Conservation (phyloP, 2,797 vertebrate species). For the Morelia viridis region DNA sequence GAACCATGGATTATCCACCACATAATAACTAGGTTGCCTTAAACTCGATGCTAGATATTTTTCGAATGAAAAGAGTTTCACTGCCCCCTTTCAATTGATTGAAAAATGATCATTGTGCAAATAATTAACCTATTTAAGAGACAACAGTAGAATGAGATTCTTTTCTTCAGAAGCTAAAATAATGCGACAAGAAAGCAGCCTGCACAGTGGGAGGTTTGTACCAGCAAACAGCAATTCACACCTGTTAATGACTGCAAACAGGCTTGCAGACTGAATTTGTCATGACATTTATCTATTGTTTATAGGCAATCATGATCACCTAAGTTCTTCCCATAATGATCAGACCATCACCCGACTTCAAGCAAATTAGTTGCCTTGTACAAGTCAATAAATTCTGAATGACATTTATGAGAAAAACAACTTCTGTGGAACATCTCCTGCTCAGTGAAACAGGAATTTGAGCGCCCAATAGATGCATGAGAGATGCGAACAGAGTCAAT, state of each 20-base stretch:
- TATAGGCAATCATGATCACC: slow-evolving; percentile 43
- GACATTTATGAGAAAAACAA: slow-evolving; percentile 20
- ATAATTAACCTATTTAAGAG: slow-evolving; percentile 53
- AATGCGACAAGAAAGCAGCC: slow-evolving; percentile 49
- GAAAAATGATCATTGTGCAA: slow-evolving; percentile 55
- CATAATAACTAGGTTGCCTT: background rate
- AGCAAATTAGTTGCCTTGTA: slow-evolving; percentile 31
- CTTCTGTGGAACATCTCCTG: background rate
- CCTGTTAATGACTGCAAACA: slow-evolving; percentile 66
- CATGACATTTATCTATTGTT: slow-evolving; percentile 61
- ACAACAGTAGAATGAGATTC: slow-evolving; percentile 51
- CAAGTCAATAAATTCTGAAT: slow-evolving; percentile 38
- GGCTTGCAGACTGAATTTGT: slow-evolving; percentile 36
- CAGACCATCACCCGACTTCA: slow-evolving; percentile 31
- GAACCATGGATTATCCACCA: background rate
- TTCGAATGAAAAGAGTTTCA: slow-evolving; percentile 41
- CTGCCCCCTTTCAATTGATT: slow-evolving; percentile 48
- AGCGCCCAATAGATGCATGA: background rate
- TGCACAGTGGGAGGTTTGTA: slow-evolving; percentile 55
- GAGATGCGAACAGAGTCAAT: background rate
- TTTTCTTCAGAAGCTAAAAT: slow-evolving; percentile 58
- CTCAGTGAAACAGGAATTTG: background rate
- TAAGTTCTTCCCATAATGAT: slow-evolving; percentile 22
- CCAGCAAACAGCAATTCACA: slow-evolving; percentile 69
- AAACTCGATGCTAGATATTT: background rate